Evolutionary conservation across 2,888 invertebrate genomes (phyloP).

Genomic region (Drosophila atripex): DNA sequence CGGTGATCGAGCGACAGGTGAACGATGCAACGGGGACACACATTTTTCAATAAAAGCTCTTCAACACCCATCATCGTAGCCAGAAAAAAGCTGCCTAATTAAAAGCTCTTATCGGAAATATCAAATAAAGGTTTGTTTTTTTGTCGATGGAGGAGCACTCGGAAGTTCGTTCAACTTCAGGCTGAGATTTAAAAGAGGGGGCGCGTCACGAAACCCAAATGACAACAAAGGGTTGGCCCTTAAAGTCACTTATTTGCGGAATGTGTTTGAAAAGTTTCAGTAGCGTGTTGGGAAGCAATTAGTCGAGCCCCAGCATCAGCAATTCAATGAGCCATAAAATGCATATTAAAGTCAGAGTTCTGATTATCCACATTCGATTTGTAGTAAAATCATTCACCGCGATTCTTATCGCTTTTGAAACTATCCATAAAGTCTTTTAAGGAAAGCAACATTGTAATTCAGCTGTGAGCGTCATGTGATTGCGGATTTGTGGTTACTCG

Average conservation of each 20-base stretch:
- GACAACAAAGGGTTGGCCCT: neutral
- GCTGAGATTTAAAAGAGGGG: slow-evolving; percentile 18
- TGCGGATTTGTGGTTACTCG: slow-evolving; percentile 17
- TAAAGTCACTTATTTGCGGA: too few species aligned
- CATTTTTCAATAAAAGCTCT: slow-evolving; percentile 34
- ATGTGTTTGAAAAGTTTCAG: neutral
- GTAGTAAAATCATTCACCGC: slow-evolving; percentile 16
- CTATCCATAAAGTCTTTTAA: slow-evolving; percentile 8
- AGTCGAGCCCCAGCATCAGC: slow-evolving; percentile 10
- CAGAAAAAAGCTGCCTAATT: slow-evolving; percentile 19
- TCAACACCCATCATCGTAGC: slow-evolving; percentile 4
- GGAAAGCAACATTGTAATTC: slow-evolving; percentile 8
- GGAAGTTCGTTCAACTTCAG: slow-evolving; percentile 46
- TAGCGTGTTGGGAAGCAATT: neutral
- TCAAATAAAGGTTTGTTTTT: slow-evolving; percentile 13
- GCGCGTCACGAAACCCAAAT: slow-evolving; percentile 10
- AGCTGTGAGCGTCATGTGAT: slow-evolving; percentile 31
- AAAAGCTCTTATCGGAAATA: slow-evolving; percentile 34
- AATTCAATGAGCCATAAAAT: slow-evolving; percentile 28
- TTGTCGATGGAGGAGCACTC: slow-evolving; percentile 8
- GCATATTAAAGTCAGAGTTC: slow-evolving; percentile 13
- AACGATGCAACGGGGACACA: slow-evolving; percentile 25
- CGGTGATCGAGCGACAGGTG: slow-evolving; percentile 20
- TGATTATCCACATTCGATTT: slow-evolving; percentile 1
- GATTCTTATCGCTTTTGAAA: slow-evolving; percentile 29